phyloP scores from a whole-genome alignment of 2,888 invertebrate species.

The Thelaira solivaga region DNA sequence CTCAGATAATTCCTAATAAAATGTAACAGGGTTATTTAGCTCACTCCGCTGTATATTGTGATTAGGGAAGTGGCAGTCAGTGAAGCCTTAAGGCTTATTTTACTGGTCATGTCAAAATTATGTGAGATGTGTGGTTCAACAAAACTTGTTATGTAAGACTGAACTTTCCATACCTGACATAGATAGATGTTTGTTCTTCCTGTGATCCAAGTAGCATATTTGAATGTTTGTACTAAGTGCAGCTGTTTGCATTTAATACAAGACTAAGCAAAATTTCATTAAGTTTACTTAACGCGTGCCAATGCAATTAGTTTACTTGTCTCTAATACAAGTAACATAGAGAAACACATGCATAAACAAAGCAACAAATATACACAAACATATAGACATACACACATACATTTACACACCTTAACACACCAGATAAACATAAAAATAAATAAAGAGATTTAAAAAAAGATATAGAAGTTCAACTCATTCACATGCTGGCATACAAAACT shows the following conservation, averaged over 20 bases:
- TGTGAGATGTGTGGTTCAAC: no score
- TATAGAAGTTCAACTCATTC: no score
- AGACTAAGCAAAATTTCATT: conserved; percentile 56
- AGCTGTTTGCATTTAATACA: conserved; percentile 47
- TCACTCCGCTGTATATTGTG: no score
- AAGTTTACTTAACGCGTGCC: conserved; percentile 60
- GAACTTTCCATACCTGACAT: no score
- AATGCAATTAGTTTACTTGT: conserved; percentile 62
- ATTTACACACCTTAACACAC: not conserved
- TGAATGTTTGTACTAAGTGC: conserved; percentile 15
- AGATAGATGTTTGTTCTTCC: not conserved
- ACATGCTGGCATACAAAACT: no score
- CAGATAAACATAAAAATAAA: not conserved
- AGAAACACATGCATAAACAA: no score
- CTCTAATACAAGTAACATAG: conserved; percentile 30
- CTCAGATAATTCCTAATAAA: no score
- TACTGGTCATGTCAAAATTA: no score
- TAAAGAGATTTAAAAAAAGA: not conserved
- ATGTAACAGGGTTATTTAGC: no score
- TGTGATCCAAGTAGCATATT: conserved; percentile 26
- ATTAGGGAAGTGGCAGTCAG: no score
- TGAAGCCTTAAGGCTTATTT: no score
- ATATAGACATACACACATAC: not conserved
- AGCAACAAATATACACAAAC: not conserved
- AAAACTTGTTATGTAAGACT: no score